Evolutionary conservation across 2,797 vertebrate genomes (phyloP).

Genomic region (Halcyon leucocephala): DNA sequence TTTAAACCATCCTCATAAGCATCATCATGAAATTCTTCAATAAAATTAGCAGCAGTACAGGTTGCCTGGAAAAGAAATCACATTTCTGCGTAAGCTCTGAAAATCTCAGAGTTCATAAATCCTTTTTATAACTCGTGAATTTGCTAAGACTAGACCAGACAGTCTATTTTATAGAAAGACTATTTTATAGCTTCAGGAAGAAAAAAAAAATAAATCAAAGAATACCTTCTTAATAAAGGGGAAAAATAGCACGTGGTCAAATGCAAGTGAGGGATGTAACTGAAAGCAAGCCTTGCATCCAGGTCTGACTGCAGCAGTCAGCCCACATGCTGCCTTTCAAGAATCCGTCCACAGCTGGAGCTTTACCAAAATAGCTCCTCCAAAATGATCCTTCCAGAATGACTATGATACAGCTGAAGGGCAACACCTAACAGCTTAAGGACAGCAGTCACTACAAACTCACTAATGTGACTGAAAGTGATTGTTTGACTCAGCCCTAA

Average conservation of each 20-base stretch:
- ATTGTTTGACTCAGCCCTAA: neutral
- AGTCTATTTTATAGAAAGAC: neutral
- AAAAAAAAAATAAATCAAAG: neutral
- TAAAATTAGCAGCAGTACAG: conserved; percentile 2
- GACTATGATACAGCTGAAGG: neutral
- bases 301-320: conserved; percentile 1
- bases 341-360: conserved; percentile 37
- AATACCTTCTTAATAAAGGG: neutral
- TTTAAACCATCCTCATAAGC: neutral
- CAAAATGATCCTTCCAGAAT: neutral
- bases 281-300: neutral
- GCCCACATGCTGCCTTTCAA: neutral
- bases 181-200: neutral
- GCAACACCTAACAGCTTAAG: neutral
- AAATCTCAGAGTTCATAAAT: conserved; percentile 19
- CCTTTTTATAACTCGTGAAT: conserved; percentile 25
- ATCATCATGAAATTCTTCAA: neutral
- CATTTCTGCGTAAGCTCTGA: neutral
- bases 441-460: neutral
- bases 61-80: neutral
- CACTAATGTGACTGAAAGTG: neutral
- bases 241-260: neutral
- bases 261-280: neutral
- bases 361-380: conserved; percentile 6
- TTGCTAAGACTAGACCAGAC: neutral